A percentile compares a stretch with the other conserved stretches of the same genome.
These are phyloP conservation scores for Xestia c-nigrum DNA, from an alignment of 2,888 invertebrate genomes.

Conservation along the genomic window DNA sequence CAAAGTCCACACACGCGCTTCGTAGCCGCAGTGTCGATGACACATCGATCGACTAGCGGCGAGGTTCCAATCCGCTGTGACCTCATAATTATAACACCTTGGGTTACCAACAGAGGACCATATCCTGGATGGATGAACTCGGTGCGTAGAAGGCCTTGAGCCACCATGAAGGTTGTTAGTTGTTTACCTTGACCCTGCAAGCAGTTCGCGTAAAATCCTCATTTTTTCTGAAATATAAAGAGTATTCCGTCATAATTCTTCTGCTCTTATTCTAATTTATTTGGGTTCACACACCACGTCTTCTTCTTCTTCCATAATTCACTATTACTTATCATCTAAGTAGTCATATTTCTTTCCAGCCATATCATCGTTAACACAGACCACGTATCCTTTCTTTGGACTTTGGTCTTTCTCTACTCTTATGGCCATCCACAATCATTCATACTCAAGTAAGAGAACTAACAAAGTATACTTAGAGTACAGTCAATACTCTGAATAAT, in stretches of 20 bases:
- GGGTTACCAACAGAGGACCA: constrained; percentile 2
- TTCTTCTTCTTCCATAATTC: too few species aligned
- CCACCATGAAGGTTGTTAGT: background rate
- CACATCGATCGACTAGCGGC: constrained; percentile 49
- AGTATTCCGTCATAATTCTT: background rate
- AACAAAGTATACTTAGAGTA: background rate
- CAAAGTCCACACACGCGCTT: constrained; percentile 49
- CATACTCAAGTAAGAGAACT: background rate
- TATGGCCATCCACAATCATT: background rate
- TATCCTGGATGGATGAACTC: constrained; percentile 41
- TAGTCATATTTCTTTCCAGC: too few species aligned
- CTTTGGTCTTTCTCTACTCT: too few species aligned
- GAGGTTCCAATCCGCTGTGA: constrained; percentile 36
- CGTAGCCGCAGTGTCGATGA: constrained; percentile 48
- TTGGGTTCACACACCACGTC: too few species aligned
- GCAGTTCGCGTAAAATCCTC: too few species aligned
- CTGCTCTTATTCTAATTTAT: too few species aligned
- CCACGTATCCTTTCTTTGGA: too few species aligned
- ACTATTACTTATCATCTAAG: too few species aligned
- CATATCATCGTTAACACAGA: too few species aligned
- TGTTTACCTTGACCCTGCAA: background rate
- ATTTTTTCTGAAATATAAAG: background rate
- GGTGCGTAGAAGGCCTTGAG: constrained; percentile 5
- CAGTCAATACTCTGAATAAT: background rate
- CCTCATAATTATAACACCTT: constrained; percentile 41